phyloP scores from a whole-genome alignment of 2,888 invertebrate genomes.

The Hydriomena furcata region DNA sequence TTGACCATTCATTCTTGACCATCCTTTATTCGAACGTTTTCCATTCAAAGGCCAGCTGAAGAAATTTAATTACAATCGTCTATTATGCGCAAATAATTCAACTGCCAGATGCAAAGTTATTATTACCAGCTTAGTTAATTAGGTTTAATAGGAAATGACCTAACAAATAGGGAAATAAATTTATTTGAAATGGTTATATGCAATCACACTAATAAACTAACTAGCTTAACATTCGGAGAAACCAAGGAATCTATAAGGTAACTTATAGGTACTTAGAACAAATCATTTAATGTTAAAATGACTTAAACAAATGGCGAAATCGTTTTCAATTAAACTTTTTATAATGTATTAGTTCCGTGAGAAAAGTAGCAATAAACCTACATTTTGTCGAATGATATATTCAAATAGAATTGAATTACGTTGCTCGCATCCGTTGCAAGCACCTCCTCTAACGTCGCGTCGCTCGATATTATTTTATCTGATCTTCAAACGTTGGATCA shows the following conservation, averaged over 20 bases:
- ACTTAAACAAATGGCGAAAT: slow-evolving; percentile 74
- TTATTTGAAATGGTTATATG: slow-evolving; percentile 47
- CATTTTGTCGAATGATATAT: slow-evolving; percentile 79
- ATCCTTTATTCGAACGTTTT: slow-evolving; percentile 66
- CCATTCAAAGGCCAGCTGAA: slow-evolving; percentile 57
- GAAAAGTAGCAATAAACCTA: slow-evolving; percentile 83
- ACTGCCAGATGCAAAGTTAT: slow-evolving; percentile 40
- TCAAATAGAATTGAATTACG: slow-evolving; percentile 79
- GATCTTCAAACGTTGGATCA: slow-evolving; percentile 74
- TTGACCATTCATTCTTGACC: slow-evolving; percentile 74
- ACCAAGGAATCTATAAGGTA: neutral
- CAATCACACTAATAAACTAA: slow-evolving; percentile 50
- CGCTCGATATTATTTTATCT: slow-evolving; percentile 70
- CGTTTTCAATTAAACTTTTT: slow-evolving; percentile 76
- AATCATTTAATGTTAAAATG: slow-evolving; percentile 53
- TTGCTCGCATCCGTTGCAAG: slow-evolving; percentile 76
- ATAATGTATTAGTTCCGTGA: slow-evolving; percentile 82
- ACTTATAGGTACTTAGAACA: neutral
- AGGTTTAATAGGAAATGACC: slow-evolving; percentile 48
- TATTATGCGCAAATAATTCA: slow-evolving; percentile 57
- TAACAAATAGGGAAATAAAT: slow-evolving; percentile 57
- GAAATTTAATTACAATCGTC: slow-evolving; percentile 55
- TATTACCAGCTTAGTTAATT: slow-evolving; percentile 46
- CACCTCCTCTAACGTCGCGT: slow-evolving; percentile 67
- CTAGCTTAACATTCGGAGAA: slow-evolving; percentile 1